Evolutionary conservation across 2,797 vertebrate species (phyloP).

Genomic region (Hapalemur alaotrensis): DNA sequence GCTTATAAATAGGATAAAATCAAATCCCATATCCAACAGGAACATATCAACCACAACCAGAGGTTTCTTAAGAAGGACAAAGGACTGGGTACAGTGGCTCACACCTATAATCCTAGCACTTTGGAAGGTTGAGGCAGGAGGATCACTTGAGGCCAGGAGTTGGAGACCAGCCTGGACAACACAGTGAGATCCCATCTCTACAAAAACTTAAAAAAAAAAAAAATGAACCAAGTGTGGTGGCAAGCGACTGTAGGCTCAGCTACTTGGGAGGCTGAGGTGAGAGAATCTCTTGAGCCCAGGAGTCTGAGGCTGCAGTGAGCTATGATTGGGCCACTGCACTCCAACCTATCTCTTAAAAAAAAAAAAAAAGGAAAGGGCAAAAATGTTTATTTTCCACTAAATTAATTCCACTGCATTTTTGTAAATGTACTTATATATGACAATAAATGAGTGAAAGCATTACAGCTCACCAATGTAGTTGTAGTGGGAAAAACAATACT

Average conservation of each 20-base stretch:
- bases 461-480: rapidly evolving
- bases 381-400: background rate
- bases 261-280: background rate
- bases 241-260: background rate
- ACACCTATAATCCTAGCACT: background rate
- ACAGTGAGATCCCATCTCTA: too few species aligned
- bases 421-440: background rate
- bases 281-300: background rate
- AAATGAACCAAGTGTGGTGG: too few species aligned
- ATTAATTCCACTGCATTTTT: background rate
- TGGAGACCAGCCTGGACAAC: too few species aligned
- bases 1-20: background rate
- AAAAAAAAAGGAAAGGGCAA: background rate
- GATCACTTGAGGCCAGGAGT: too few species aligned
- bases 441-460: background rate
- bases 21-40: background rate
- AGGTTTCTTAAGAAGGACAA: background rate
- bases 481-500: slow-evolving; percentile 74
- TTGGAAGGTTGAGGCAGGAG: too few species aligned
- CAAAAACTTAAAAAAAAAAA: too few species aligned
- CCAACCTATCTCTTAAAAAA: background rate
- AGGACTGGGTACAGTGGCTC: background rate
- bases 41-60: background rate
- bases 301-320: background rate
- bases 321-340: too few species aligned